Conservation (phyloP, 1,140 invertebrate genomes). For the Cotesia chilonis region DNA sequence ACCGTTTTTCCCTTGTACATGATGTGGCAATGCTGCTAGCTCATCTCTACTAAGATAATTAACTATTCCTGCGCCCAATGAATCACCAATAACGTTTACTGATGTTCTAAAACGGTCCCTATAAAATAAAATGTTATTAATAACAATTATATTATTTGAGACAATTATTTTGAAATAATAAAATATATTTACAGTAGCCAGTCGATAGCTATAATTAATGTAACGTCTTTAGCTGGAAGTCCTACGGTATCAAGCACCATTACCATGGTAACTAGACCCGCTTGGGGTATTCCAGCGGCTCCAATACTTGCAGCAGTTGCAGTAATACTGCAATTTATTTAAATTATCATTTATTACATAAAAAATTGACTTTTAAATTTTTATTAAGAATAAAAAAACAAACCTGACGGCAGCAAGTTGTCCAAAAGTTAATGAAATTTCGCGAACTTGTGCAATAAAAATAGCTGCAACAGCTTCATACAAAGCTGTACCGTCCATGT, state of each 20-base stretch:
- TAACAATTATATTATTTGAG: background rate
- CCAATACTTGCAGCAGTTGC: slow-evolving; percentile 89
- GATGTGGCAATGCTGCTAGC: slow-evolving; percentile 61
- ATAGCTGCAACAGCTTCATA: slow-evolving; percentile 87
- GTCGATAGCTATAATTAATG: slow-evolving; percentile 84
- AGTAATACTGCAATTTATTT: slow-evolving; percentile 72
- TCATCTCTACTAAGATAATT: slow-evolving; percentile 80
- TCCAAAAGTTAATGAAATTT: slow-evolving; percentile 72
- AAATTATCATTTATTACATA: background rate
- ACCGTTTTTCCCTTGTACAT: slow-evolving; percentile 49
- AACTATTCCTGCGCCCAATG: slow-evolving; percentile 87
- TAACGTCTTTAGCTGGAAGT: slow-evolving; percentile 82
- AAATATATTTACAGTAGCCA: slow-evolving; percentile 81
- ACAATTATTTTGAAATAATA: background rate
- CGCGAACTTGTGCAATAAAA: slow-evolving; percentile 82
- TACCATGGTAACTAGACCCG: slow-evolving; percentile 84
- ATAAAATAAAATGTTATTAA: slow-evolving; percentile 52
- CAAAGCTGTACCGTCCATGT: slow-evolving; percentile 87
- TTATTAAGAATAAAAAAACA: slow-evolving; percentile 50
- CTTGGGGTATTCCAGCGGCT: slow-evolving; percentile 89
- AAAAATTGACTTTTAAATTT: slow-evolving; percentile 38
- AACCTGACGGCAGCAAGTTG: slow-evolving; percentile 81
- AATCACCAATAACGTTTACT: slow-evolving; percentile 89
- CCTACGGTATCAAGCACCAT: slow-evolving; percentile 87
- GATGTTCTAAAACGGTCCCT: slow-evolving; percentile 89